These are phyloP conservation scores for Chloromyia formosa DNA, from an alignment of 2,888 invertebrate genomes.

Conservation along the genomic window DNA sequence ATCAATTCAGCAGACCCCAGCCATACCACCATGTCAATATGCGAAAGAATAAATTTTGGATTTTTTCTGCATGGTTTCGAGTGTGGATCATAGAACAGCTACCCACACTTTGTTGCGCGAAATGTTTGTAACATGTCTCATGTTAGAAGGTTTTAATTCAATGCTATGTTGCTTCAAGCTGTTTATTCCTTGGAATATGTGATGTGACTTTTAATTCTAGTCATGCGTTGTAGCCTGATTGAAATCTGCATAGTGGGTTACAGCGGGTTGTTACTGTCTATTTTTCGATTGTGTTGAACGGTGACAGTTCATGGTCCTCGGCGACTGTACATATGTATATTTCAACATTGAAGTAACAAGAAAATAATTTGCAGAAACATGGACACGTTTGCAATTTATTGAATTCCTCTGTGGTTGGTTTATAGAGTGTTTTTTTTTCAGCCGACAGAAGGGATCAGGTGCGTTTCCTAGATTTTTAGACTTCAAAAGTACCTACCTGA, in stretches of 20 bases:
- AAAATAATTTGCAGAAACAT: too few relatives aligned
- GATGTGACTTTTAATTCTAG: background rate
- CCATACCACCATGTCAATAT: conserved; percentile 3
- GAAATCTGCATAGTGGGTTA: conserved; percentile 6
- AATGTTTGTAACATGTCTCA: conserved; percentile 24
- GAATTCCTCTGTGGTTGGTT: too few relatives aligned
- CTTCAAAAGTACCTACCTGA: too few relatives aligned
- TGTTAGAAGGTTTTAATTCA: conserved; percentile 8
- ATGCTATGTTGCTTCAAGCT: background rate
- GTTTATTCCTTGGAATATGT: conserved; percentile 8
- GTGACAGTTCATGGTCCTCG: too few relatives aligned
- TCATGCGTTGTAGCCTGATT: conserved; percentile 3
- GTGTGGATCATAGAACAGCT: conserved; percentile 9
- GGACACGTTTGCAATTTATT: too few relatives aligned
- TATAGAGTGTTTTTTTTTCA: too few relatives aligned
- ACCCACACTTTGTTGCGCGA: conserved; percentile 22
- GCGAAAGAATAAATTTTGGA: background rate
- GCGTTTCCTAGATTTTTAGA: too few relatives aligned
- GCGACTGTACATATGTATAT: too few relatives aligned
- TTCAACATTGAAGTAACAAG: too few relatives aligned
- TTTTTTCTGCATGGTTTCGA: background rate
- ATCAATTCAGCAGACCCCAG: conserved; percentile 5
- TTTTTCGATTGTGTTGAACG: too few relatives aligned
- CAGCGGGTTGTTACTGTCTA: too few relatives aligned
- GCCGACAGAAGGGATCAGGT: too few relatives aligned